Percentiles rank a stretch among this genome's conserved stretches.
These are phyloP conservation scores for Rhodeus uyekii DNA, from an alignment of 2,797 vertebrate genomes.

Conservation along the genomic window DNA sequence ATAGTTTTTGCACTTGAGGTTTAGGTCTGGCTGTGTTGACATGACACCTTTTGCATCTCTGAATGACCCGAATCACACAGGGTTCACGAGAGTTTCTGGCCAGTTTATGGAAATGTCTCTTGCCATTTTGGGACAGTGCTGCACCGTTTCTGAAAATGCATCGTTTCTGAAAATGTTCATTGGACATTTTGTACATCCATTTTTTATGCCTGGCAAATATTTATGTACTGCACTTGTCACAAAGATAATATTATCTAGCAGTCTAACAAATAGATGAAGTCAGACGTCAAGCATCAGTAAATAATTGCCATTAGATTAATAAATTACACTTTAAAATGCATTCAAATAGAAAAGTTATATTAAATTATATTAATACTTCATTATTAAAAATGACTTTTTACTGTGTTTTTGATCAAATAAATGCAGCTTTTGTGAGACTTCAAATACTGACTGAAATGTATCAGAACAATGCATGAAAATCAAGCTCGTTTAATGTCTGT, in stretches of 20 bases:
- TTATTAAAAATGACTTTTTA: too few species aligned
- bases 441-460: background rate
- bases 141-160: background rate
- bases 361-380: background rate
- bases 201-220: background rate
- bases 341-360: background rate
- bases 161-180: background rate
- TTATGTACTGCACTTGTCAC: background rate
- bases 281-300: too few species aligned
- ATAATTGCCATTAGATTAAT: too few species aligned
- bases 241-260: background rate
- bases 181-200: background rate
- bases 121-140: background rate
- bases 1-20: background rate
- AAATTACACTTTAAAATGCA: background rate
- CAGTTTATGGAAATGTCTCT: background rate
- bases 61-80: background rate
- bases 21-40: conserved; percentile 26
- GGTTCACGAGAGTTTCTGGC: background rate
- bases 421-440: background rate
- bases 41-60: conserved; percentile 31
- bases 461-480: background rate
- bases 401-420: background rate
- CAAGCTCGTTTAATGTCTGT: background rate
- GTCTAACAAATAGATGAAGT: background rate